A percentile compares a stretch with the other conserved stretches of the same genome.
These are phyloP conservation scores for Aurelia aurita DNA, from an alignment of 30 jellyfish, hydroid and myxozoan genomes.

Conservation along the genomic window DNA sequence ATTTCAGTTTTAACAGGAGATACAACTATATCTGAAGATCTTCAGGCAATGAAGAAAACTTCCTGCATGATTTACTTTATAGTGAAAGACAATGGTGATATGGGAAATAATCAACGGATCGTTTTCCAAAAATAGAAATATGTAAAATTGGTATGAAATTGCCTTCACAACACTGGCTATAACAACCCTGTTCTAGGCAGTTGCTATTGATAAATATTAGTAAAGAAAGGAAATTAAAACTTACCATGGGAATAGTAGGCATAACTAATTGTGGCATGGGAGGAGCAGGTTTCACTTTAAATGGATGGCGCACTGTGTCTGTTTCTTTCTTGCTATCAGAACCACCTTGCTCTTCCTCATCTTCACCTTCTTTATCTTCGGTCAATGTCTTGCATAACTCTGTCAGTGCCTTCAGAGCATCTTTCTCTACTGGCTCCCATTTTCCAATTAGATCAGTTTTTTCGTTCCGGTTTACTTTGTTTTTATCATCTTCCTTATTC, in stretches of 20 bases:
- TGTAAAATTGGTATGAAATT: too few relatives aligned
- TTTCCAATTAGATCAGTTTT: slow-evolving; percentile 60
- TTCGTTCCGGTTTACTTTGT: neutral
- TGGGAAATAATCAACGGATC: too few relatives aligned
- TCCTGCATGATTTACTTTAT: too few relatives aligned
- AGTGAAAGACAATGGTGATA: too few relatives aligned
- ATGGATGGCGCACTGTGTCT: slow-evolving; percentile 48
- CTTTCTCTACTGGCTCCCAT: slow-evolving; percentile 71
- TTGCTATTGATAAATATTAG: too few relatives aligned
- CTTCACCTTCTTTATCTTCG: slow-evolving; percentile 14
- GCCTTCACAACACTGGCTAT: too few relatives aligned
- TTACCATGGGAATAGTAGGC: slow-evolving; percentile 53
- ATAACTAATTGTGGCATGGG: neutral
- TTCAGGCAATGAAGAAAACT: too few relatives aligned
- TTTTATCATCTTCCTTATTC: neutral
- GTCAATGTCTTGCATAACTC: slow-evolving; percentile 61
- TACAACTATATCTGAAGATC: too few relatives aligned
- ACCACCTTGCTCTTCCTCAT: slow-evolving; percentile 7
- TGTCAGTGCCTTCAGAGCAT: slow-evolving; percentile 54
- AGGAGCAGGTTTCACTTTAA: slow-evolving; percentile 30
- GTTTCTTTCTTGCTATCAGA: neutral
- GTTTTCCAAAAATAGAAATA: too few relatives aligned
- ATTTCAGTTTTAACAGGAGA: too few relatives aligned
- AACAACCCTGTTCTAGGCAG: too few relatives aligned
- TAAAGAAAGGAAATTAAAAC: neutral